A percentile compares a stretch with the other conserved stretches of the same genome.
These are phyloP conservation scores for Microtus oregoni DNA, from an alignment of 2,113 vertebrate species.

Conservation along the genomic window DNA sequence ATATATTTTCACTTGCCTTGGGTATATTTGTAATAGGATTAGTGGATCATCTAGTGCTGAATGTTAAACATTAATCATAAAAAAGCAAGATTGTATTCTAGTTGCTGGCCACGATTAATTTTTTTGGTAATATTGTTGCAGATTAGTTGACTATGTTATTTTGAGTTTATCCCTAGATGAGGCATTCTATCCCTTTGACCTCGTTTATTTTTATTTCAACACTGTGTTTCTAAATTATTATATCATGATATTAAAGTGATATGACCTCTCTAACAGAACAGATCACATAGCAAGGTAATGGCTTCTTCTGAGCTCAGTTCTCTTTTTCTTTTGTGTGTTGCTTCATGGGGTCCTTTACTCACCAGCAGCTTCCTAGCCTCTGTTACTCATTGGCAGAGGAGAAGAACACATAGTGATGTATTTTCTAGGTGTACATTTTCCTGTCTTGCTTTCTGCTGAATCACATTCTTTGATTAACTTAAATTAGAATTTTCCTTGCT, in stretches of 20 bases:
- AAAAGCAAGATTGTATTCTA: background rate
- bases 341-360: background rate
- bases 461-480: background rate
- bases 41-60: background rate
- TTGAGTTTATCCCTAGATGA: background rate
- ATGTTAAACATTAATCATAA: background rate
- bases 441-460: background rate
- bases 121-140: background rate
- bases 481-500: background rate
- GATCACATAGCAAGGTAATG: background rate
- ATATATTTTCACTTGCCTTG: background rate
- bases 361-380: background rate
- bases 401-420: background rate
- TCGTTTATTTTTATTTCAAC: background rate
- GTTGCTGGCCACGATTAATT: background rate
- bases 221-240: background rate
- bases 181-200: background rate
- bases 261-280: background rate
- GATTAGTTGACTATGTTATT: background rate
- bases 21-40: background rate
- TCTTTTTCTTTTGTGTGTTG: background rate
- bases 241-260: background rate
- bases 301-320: background rate
- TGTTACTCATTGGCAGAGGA: background rate
- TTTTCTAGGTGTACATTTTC: background rate